Evolutionary conservation across 2,888 invertebrate species (phyloP).

Genomic region (Rotaria macrura): DNA sequence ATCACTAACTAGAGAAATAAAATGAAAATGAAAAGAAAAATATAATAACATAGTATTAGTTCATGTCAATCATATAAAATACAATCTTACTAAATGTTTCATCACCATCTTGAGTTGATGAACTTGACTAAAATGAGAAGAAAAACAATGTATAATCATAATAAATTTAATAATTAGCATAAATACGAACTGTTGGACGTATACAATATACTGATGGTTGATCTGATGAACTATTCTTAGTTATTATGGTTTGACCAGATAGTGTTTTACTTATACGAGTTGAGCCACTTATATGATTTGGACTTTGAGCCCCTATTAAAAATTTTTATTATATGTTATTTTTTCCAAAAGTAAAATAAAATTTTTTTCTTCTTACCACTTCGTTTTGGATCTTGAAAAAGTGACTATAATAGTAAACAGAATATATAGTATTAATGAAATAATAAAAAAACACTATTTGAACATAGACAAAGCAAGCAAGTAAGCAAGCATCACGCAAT

Average conservation of each 20-base stretch:
- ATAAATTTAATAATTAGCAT: too few relatives aligned
- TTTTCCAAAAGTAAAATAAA: too few relatives aligned
- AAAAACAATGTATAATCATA: neutral
- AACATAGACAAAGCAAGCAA: neutral
- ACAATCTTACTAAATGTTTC: neutral
- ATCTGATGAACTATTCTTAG: neutral
- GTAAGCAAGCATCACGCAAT: too few relatives aligned
- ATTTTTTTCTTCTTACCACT: neutral
- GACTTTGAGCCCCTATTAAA: conserved; percentile 16
- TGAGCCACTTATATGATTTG: neutral
- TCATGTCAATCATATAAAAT: too few relatives aligned
- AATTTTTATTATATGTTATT: too few relatives aligned
- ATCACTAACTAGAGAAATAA: conserved; percentile 60
- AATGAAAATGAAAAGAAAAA: too few relatives aligned
- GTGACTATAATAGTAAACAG: neutral
- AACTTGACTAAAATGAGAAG: neutral
- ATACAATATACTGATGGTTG: conserved; percentile 1
- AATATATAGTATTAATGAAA: neutral
- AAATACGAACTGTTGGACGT: conserved; percentile 11
- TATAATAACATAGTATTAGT: too few relatives aligned
- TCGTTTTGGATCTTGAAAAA: conserved; percentile 7
- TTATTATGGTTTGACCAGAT: neutral
- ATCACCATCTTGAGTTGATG: neutral
- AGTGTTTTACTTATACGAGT: neutral
- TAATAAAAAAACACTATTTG: too few relatives aligned